phyloP scores from a whole-genome alignment of 2,888 invertebrate genomes.

The Ferrisia virgata region DNA sequence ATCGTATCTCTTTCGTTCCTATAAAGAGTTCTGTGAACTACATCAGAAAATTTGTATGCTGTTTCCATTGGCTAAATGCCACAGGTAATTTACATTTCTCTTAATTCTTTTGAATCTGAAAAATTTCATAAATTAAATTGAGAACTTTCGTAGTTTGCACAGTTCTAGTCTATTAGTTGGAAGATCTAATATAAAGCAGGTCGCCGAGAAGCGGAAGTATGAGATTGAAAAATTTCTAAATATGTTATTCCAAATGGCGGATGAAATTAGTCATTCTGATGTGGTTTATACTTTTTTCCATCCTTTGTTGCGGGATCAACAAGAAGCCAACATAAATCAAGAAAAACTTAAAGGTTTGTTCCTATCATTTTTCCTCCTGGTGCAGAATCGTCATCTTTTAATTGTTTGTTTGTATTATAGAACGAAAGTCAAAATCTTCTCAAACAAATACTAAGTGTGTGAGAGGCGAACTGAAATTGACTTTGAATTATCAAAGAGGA shows the following conservation, averaged over 20 bases:
- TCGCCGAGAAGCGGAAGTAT: conserved; percentile 85
- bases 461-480: conserved; percentile 74
- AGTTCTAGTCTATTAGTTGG: conserved; percentile 75
- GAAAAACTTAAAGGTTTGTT: conserved; percentile 70
- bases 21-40: conserved; percentile 94
- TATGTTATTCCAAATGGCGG: conserved; percentile 79
- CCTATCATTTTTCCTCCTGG: no score
- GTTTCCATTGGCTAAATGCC: conserved; percentile 86
- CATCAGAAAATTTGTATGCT: conserved; percentile 89
- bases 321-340: conserved; percentile 77
- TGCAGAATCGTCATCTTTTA: background rate
- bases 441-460: conserved; percentile 51
- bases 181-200: conserved; percentile 89
- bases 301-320: conserved; percentile 89
- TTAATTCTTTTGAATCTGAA: background rate
- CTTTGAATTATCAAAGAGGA: conserved; percentile 71
- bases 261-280: conserved; percentile 93
- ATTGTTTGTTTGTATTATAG: conserved; percentile 49
- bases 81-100: conserved; percentile 63
- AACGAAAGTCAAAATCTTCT: conserved; percentile 52
- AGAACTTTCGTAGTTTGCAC: conserved; percentile 59
- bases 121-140: background rate
- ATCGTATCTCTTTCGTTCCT: conserved; percentile 85
- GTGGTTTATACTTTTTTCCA: conserved; percentile 99
- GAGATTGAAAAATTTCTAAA: conserved; percentile 86